A percentile compares a stretch with the other conserved stretches of the same genome.
Conservation (phyloP, 2,113 vertebrate species). For the Clarias magur region DNA sequence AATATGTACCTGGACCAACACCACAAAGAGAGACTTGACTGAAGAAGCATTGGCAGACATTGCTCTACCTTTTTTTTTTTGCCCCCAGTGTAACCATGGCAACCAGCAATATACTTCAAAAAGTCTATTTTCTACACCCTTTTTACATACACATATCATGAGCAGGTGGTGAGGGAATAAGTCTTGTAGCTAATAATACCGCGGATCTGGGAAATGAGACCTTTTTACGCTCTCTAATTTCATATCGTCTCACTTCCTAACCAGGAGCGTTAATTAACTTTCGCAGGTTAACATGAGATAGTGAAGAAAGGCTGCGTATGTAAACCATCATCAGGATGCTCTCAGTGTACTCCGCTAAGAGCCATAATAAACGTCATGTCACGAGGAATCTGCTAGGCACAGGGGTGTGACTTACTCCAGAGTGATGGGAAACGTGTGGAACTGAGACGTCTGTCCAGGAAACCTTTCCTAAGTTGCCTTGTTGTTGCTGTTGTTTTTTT, state of each 20-base stretch:
- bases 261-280: constrained; percentile 60
- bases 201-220: constrained; percentile 46
- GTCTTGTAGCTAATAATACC: constrained; percentile 56
- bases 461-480: background rate
- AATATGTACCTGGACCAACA: too few relatives aligned
- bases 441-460: background rate
- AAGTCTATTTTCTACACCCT: background rate
- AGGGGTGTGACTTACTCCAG: background rate
- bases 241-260: constrained; percentile 45
- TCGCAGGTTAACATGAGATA: background rate
- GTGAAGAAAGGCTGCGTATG: background rate
- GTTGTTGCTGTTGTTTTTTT: background rate
- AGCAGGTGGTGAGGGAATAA: constrained; percentile 59
- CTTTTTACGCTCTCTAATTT: constrained; percentile 42
- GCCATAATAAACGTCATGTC: background rate
- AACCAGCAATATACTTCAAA: background rate
- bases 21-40: too few relatives aligned
- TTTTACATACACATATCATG: background rate
- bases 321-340: background rate
- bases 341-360: background rate
- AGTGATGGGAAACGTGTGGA: background rate
- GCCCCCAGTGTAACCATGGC: background rate
- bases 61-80: too few relatives aligned
- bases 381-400: background rate
- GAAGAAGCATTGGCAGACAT: too few relatives aligned